Evolutionary conservation across 2,888 invertebrate genomes (phyloP).

Genomic region (Sarcophaga variegata): DNA sequence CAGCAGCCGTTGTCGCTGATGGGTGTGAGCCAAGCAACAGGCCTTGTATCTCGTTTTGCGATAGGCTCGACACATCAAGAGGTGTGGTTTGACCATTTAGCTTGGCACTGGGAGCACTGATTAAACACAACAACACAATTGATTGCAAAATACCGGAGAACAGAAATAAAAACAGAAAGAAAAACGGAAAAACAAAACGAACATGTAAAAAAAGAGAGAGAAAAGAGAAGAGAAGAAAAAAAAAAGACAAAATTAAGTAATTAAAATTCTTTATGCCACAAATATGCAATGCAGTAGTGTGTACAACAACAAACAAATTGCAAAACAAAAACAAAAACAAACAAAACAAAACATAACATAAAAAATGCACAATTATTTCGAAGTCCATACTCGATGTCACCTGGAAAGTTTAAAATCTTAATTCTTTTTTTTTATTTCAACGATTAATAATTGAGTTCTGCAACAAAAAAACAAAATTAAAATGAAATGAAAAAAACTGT

Average conservation of each 20-base stretch:
- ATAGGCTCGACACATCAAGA: constrained; percentile 82
- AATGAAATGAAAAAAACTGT: not conserved
- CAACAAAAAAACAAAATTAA: constrained; percentile 41
- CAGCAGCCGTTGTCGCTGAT: constrained; percentile 78
- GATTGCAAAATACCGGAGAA: constrained; percentile 51
- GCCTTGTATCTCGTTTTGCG: constrained; percentile 83
- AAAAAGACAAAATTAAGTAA: constrained; percentile 64
- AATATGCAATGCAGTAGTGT: constrained; percentile 44
- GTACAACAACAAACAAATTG: not conserved
- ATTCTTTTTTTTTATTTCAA: not conserved
- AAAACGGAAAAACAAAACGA: constrained; percentile 34
- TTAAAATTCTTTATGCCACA: constrained; percentile 60
- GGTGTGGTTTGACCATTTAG: constrained; percentile 82
- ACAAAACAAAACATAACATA: not conserved
- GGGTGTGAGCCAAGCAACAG: constrained; percentile 82
- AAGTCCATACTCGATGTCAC: constrained; percentile 14
- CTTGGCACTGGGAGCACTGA: constrained; percentile 80
- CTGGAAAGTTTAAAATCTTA: constrained; percentile 24
- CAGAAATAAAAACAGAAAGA: constrained; percentile 35
- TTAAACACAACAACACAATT: constrained; percentile 53
- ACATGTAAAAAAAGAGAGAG: constrained; percentile 27
- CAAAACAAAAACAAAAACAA: constrained; percentile 39
- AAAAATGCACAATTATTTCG: not conserved
- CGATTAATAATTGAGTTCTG: constrained; percentile 21
- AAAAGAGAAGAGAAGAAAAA: constrained; percentile 36